These are phyloP conservation scores for Nephotettix cincticeps DNA, from an alignment of 1,140 invertebrate genomes.

Conservation along the genomic window DNA sequence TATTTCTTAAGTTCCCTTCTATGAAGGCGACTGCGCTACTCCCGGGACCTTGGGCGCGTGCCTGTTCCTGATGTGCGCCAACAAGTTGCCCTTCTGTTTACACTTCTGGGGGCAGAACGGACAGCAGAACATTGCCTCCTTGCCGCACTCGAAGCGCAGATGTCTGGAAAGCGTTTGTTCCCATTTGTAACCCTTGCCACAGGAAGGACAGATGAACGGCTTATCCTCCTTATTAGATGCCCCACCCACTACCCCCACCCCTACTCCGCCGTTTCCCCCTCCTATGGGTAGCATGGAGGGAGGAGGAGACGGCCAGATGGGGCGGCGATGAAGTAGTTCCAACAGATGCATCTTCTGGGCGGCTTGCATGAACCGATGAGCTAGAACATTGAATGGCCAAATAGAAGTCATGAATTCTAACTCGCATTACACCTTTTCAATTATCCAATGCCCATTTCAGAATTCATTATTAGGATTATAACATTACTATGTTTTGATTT, in stretches of 20 bases:
- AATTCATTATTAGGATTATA: no score
- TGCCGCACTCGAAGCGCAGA: slow-evolving; percentile 39
- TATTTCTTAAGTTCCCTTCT: no score
- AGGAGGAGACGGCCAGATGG: not conserved
- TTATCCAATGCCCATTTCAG: no score
- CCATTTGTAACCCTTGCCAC: slow-evolving; percentile 57
- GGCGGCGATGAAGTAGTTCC: not conserved
- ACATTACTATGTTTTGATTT: no score
- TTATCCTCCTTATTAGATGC: not conserved
- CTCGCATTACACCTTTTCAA: no score
- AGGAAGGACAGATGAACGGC: slow-evolving; percentile 51
- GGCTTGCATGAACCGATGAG: not conserved
- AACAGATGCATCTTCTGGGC: slow-evolving; percentile 1
- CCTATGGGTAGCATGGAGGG: not conserved
- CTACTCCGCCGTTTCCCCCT: not conserved
- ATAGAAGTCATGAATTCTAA: not conserved
- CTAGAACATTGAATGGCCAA: not conserved
- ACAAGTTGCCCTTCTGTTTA: slow-evolving; percentile 40
- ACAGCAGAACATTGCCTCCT: slow-evolving; percentile 39
- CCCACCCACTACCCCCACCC: not conserved
- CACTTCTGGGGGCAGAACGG: slow-evolving; percentile 38
- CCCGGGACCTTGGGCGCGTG: not conserved
- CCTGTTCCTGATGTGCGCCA: slow-evolving; percentile 34
- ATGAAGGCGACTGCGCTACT: not conserved
- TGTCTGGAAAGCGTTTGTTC: slow-evolving; percentile 50